A percentile compares a stretch with the other conserved stretches of the same genome.
Evolutionary conservation across 2,888 invertebrate species (phyloP).

Genomic region (Nomada fucata): DNA sequence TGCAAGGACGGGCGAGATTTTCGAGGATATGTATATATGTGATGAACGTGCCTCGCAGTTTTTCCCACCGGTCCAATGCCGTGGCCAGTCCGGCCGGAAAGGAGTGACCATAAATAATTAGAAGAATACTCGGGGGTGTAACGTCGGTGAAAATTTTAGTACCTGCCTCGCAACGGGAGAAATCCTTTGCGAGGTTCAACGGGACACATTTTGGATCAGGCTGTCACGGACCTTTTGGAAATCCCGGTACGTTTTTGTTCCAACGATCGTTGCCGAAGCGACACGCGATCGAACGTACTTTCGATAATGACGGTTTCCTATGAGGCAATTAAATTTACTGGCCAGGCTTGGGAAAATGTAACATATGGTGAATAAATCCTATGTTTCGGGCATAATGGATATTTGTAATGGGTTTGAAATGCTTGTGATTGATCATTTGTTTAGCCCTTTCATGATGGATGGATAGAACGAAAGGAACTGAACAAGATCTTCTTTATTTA

Average conservation of each 20-base stretch:
- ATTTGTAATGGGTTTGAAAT: no score
- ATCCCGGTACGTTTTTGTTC: conserved; percentile 1
- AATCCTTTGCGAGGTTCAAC: not conserved
- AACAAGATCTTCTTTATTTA: no score
- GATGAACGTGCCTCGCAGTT: not conserved
- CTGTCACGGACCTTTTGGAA: conserved; percentile 15
- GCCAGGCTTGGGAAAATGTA: not conserved
- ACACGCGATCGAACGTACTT: not conserved
- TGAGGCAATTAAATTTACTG: not conserved
- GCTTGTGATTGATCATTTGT: no score
- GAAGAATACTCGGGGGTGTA: not conserved
- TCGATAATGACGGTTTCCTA: not conserved
- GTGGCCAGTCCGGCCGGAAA: not conserved
- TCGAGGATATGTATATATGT: not conserved
- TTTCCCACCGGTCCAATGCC: not conserved
- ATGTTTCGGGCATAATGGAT: not conserved
- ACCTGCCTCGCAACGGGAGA: conserved; percentile 26
- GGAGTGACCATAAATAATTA: conserved; percentile 34
- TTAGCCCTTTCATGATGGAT: no score
- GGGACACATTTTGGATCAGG: conserved; percentile 35
- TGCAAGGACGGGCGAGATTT: conserved; percentile 14
- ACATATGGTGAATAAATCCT: no score
- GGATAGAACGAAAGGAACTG: no score
- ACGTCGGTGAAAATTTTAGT: conserved; percentile 30
- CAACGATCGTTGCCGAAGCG: not conserved